Percentiles rank a stretch among this genome's conserved stretches.
phyloP scores from a whole-genome alignment of 2,113 vertebrate species.

The Pangasianodon hypophthalmus region DNA sequence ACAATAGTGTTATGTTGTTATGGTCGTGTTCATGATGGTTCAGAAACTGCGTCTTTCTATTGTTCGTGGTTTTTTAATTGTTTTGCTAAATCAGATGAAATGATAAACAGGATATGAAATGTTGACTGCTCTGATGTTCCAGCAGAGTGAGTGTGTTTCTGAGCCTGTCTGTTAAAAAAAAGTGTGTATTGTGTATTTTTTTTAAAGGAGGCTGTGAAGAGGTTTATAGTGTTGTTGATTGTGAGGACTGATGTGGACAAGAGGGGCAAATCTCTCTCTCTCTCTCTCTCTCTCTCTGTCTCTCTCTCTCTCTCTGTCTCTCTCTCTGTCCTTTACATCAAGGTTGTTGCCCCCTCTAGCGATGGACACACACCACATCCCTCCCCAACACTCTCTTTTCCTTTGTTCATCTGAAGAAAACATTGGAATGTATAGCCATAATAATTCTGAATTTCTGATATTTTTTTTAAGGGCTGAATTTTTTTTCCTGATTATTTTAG shows the following conservation, averaged over 20 bases:
- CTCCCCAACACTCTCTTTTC: constrained; percentile 52
- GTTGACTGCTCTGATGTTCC: background rate
- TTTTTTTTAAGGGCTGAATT: background rate
- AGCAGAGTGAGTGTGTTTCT: background rate
- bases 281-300: constrained; percentile 27
- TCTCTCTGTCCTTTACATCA: constrained; percentile 28
- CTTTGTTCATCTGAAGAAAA: constrained; percentile 66
- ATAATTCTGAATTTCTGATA: background rate
- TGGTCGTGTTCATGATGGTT: background rate
- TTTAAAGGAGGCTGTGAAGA: background rate
- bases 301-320: background rate
- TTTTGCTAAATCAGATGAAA: background rate
- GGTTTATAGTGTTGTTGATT: constrained; percentile 28
- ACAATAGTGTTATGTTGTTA: background rate
- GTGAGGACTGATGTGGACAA: constrained; percentile 27
- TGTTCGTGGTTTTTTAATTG: background rate
- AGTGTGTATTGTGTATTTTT: background rate
- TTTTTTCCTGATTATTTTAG: background rate
- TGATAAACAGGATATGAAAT: background rate
- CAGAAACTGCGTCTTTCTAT: background rate
- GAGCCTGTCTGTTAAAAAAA: background rate
- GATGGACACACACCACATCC: constrained; percentile 55
- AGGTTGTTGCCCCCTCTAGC: constrained; percentile 77
- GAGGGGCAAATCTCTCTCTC: constrained; percentile 25
- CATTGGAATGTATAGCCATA: background rate